A percentile compares a stretch with the other conserved stretches of the same genome.
phyloP scores from a whole-genome alignment of 1,140 invertebrate species.

The Lepidurus packardi region DNA sequence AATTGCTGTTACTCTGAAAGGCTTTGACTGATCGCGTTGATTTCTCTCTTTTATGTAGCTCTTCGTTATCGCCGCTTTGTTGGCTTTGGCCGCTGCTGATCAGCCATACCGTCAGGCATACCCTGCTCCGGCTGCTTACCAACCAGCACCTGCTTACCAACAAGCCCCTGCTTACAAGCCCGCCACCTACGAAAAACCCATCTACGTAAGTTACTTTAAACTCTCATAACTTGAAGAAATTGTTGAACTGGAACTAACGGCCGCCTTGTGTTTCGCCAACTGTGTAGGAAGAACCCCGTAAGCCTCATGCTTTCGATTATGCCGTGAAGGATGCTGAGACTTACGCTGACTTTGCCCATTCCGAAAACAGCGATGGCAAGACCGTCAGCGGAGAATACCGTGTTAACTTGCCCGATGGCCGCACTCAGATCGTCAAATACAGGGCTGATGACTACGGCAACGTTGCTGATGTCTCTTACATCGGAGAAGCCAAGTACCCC shows the following conservation, averaged over 20 bases:
- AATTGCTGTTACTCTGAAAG: neutral
- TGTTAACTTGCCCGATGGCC: conserved; percentile 68
- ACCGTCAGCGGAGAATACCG: conserved; percentile 62
- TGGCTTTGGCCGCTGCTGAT: conserved; percentile 27
- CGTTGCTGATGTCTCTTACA: conserved; percentile 67
- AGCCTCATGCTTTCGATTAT: conserved; percentile 66
- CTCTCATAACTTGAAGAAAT: neutral
- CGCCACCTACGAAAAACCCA: neutral
- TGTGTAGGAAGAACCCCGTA: conserved; percentile 52
- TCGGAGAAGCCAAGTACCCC: conserved; percentile 43
- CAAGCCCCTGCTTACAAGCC: neutral
- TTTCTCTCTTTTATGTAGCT: neutral
- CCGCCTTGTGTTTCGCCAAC: too few relatives aligned
- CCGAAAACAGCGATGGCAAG: conserved; percentile 57
- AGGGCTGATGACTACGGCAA: conserved; percentile 69
- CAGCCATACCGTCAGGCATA: neutral
- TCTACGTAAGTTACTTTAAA: conserved; percentile 19
- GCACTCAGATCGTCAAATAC: conserved; percentile 68
- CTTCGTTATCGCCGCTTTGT: conserved; percentile 23
- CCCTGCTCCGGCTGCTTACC: neutral
- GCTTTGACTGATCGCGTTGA: neutral
- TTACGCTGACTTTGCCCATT: conserved; percentile 66
- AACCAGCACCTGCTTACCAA: conserved; percentile 19
- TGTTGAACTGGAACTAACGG: neutral
- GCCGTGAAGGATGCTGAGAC: conserved; percentile 59